phyloP scores from a whole-genome alignment of 2,797 vertebrate species.

The Pteronotus mesoamericanus region DNA sequence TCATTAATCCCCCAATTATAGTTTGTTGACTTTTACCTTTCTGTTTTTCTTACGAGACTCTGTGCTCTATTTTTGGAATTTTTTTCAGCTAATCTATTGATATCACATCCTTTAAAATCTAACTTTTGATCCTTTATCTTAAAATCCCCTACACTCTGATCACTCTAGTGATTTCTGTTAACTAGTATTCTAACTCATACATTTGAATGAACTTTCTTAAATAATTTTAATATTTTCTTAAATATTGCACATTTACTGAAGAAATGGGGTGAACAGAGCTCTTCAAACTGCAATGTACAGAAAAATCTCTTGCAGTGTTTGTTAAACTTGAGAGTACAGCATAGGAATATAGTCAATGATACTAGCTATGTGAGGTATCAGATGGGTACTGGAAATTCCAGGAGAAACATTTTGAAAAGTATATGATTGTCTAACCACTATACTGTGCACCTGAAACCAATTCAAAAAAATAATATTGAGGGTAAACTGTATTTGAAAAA shows the following conservation, averaged over 20 bases:
- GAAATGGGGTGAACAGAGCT: not conserved
- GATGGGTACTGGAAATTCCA: not conserved
- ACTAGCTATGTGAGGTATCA: too few relatives aligned
- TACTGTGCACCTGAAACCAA: not conserved
- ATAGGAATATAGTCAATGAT: not conserved
- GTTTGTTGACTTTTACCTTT: not conserved
- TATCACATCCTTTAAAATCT: not conserved
- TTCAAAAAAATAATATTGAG: not conserved
- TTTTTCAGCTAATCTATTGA: not conserved
- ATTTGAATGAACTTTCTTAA: slow-evolving; percentile 1
- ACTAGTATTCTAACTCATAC: not conserved
- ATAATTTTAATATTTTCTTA: not conserved
- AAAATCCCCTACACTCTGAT: not conserved
- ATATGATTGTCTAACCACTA: not conserved
- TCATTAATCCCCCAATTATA: not conserved
- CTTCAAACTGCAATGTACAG: not conserved
- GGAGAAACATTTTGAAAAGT: not conserved
- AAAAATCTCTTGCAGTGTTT: not conserved
- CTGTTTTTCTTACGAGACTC: not conserved
- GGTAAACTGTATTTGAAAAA: not conserved
- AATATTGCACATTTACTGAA: not conserved
- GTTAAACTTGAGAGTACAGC: not conserved
- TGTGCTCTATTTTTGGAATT: not conserved
- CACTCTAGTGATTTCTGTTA: not conserved
- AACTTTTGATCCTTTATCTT: not conserved